Conservation (phyloP, 2,797 vertebrate species). For the Oryzias dopingdopingensis region DNA sequence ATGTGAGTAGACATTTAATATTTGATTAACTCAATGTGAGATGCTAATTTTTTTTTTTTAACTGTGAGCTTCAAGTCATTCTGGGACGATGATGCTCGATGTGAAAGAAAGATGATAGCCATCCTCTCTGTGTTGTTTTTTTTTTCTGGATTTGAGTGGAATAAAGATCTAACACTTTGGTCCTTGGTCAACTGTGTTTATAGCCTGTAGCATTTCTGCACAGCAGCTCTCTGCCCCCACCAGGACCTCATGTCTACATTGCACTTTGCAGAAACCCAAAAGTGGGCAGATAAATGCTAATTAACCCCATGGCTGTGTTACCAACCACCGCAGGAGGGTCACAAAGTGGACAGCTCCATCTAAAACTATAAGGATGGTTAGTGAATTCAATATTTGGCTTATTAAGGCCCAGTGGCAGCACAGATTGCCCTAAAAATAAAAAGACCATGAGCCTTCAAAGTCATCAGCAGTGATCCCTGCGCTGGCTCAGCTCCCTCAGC, state of each 20-base stretch:
- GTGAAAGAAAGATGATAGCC: constrained; percentile 42
- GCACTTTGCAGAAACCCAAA: constrained; percentile 17
- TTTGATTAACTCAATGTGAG: constrained; percentile 53
- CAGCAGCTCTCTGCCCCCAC: constrained; percentile 21
- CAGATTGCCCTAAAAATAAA: constrained; percentile 20
- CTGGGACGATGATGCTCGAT: constrained; percentile 9
- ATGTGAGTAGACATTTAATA: constrained; percentile 30
- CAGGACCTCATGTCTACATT: constrained; percentile 10
- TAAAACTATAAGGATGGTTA: constrained; percentile 20
- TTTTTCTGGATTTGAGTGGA: constrained; percentile 38
- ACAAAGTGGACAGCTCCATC: constrained; percentile 27
- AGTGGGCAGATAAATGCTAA: constrained; percentile 26
- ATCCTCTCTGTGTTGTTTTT: constrained; percentile 14
- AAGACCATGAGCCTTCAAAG: constrained; percentile 2
- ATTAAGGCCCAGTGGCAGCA: constrained; percentile 11
- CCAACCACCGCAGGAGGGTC: constrained; percentile 37
- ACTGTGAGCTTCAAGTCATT: constrained; percentile 21
- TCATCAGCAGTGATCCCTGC: constrained; percentile 7
- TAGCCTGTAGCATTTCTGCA: constrained; percentile 22
- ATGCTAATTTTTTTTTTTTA: constrained; percentile 45
- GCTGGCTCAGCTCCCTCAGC: constrained; percentile 1
- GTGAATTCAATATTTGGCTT: constrained; percentile 33
- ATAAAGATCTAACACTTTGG: too few species aligned
- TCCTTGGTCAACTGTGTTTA: constrained; percentile 23
- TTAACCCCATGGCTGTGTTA: constrained; percentile 39